These are phyloP conservation scores for Anoura caudifer DNA, from an alignment of 2,113 vertebrate genomes.

Conservation along the genomic window DNA sequence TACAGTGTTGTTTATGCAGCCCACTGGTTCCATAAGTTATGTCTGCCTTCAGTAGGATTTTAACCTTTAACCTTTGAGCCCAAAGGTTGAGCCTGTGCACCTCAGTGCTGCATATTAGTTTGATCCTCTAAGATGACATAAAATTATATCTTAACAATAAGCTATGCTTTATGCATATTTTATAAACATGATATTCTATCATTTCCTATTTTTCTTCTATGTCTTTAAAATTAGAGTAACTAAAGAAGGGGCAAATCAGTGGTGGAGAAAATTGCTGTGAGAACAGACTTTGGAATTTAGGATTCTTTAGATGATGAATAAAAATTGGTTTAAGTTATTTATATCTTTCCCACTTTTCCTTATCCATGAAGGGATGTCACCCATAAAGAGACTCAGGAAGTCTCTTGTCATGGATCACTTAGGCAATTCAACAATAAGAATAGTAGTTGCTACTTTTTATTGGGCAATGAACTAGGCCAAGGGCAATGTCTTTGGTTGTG, in stretches of 20 bases:
- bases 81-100: not conserved
- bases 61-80: not conserved
- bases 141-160: not conserved
- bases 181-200: not conserved
- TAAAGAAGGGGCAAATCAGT: not conserved
- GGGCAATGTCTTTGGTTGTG: not conserved
- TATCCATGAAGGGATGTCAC: not conserved
- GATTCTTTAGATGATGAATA: conserved; percentile 16
- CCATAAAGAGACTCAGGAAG: not conserved
- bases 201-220: not conserved
- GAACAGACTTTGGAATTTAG: not conserved
- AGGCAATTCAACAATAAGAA: not conserved
- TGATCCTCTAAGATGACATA: not conserved
- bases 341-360: not conserved
- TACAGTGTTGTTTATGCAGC: not conserved
- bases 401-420: conserved; percentile 6
- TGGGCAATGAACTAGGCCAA: not conserved
- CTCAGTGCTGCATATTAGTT: not conserved
- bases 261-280: not conserved
- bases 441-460: not conserved
- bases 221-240: not conserved
- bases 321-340: conserved; percentile 21
- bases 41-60: not conserved
- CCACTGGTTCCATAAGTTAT: not conserved
- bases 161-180: not conserved